phyloP scores from a whole-genome alignment of 2,888 invertebrate genomes.

The Tillus elongatus region DNA sequence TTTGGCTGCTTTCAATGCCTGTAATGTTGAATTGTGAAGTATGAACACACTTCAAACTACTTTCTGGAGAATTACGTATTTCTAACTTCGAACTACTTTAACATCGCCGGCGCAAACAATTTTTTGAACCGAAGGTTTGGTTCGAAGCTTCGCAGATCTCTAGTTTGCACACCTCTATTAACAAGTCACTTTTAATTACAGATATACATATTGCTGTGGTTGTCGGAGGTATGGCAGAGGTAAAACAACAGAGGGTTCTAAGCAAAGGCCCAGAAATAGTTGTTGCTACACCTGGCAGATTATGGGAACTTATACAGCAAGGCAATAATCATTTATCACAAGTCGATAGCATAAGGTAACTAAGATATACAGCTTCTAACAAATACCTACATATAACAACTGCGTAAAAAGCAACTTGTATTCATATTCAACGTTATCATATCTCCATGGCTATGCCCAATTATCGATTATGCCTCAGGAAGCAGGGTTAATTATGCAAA shows the following conservation, averaged over 20 bases:
- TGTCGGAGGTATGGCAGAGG: constrained; percentile 88
- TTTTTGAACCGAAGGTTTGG: too few relatives aligned
- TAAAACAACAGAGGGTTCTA: constrained; percentile 87
- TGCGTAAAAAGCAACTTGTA: not conserved
- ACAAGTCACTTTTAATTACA: constrained; percentile 22
- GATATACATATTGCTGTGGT: constrained; percentile 67
- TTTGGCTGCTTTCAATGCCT: too few relatives aligned
- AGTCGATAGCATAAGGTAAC: constrained; percentile 59
- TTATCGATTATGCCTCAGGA: too few relatives aligned
- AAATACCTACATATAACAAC: not conserved
- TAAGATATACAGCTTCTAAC: constrained; percentile 8
- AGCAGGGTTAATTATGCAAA: too few relatives aligned
- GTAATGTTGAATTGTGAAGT: constrained; percentile 9
- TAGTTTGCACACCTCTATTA: not conserved
- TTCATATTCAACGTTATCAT: not conserved
- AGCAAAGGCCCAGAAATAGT: constrained; percentile 81
- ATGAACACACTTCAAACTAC: constrained; percentile 8
- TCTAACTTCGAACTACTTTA: too few relatives aligned
- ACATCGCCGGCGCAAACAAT: too few relatives aligned
- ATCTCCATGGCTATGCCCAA: too few relatives aligned
- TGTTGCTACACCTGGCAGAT: constrained; percentile 92
- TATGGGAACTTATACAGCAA: constrained; percentile 86
- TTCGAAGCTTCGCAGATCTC: not conserved
- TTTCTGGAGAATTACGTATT: not conserved
- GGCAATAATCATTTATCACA: constrained; percentile 70